Percentiles rank a stretch among this genome's conserved stretches.
Conservation (phyloP, 2,888 invertebrate genomes). For the Elysia crispata region DNA sequence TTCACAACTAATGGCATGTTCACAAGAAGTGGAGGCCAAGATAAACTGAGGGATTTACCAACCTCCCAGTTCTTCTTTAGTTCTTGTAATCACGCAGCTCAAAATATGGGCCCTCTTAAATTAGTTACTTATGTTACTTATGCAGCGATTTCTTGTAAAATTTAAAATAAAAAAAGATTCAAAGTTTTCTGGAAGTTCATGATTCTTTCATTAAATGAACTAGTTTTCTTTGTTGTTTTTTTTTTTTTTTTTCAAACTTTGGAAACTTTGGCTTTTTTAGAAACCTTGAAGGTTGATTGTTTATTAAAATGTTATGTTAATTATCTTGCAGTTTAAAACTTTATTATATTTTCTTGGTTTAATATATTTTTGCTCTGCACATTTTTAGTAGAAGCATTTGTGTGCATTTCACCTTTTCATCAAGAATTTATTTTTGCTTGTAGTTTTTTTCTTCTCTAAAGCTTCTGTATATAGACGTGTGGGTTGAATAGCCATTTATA, state of each 20-base stretch:
- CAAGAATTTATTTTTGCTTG: neutral
- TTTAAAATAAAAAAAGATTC: too few species aligned
- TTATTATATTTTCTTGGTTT: neutral
- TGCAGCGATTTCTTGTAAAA: neutral
- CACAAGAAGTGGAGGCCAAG: too few species aligned
- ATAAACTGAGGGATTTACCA: too few species aligned
- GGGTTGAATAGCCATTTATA: conserved; percentile 1
- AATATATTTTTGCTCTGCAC: neutral
- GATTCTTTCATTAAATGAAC: neutral
- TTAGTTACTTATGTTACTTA: too few species aligned
- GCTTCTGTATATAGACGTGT: neutral
- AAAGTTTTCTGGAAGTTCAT: too few species aligned
- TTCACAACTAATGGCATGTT: too few species aligned
- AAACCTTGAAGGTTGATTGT: neutral
- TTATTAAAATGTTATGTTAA: neutral
- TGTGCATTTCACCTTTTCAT: neutral
- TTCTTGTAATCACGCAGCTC: too few species aligned
- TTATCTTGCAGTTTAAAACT: neutral
- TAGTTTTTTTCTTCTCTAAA: neutral
- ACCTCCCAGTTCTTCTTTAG: too few species aligned
- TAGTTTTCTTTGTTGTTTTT: neutral
- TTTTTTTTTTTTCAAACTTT: neutral
- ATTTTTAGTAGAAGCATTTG: neutral
- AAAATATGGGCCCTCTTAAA: too few species aligned
- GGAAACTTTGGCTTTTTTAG: neutral